Conservation (phyloP, 2,797 vertebrate genomes). For the Linurgus olivaceus region DNA sequence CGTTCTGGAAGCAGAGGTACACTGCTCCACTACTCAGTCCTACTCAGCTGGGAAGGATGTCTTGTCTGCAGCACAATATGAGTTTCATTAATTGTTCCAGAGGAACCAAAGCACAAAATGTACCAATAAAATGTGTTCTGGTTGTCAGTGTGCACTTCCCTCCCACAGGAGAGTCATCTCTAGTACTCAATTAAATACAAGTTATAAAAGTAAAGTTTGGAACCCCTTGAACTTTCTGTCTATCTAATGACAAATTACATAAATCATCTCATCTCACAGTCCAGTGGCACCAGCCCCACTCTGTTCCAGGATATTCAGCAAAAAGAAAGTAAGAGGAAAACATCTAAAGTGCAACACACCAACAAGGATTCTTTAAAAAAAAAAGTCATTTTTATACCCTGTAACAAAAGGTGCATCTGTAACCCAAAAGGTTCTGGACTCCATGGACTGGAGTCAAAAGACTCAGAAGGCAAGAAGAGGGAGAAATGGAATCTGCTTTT, state of each 20-base stretch:
- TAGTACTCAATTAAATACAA: background rate
- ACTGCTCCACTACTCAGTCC: background rate
- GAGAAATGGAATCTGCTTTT: background rate
- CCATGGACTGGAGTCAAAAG: background rate
- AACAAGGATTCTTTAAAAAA: background rate
- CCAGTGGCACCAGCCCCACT: background rate
- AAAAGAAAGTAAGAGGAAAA: background rate
- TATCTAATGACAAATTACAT: background rate
- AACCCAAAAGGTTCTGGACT: background rate
- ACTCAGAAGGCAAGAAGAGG: background rate
- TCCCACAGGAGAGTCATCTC: background rate
- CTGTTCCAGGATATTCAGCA: background rate
- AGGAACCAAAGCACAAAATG: background rate
- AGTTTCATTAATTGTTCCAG: background rate
- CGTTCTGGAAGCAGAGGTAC: background rate
- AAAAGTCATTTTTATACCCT: background rate
- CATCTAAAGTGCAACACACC: background rate
- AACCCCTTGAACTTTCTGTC: background rate
- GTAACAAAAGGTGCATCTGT: background rate
- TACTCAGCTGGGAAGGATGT: background rate
- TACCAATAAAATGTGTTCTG: background rate
- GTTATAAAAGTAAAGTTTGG: background rate
- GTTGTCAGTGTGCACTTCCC: background rate
- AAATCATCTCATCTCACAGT: background rate
- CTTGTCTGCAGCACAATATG: background rate